These are phyloP conservation scores for Muraenolepis orangiensis DNA, from an alignment of 2,797 vertebrate species.

Conservation along the genomic window DNA sequence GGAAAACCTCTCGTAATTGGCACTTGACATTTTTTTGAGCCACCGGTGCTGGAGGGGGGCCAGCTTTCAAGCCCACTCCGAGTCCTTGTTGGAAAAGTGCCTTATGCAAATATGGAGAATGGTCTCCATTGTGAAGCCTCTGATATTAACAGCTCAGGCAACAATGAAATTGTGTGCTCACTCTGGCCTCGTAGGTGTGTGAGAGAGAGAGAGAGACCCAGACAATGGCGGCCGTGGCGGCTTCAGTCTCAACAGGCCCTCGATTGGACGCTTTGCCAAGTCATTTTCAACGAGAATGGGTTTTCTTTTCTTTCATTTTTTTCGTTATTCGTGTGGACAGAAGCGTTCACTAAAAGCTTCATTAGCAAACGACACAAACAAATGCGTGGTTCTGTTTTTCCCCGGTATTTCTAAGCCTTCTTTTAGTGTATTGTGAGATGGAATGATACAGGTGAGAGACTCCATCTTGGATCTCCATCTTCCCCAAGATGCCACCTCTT, in stretches of 20 bases:
- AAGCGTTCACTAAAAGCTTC: constrained; percentile 60
- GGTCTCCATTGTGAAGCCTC: constrained; percentile 73
- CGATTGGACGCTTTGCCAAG: constrained; percentile 65
- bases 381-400: constrained; percentile 50
- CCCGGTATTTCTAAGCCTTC: constrained; percentile 42
- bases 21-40: constrained; percentile 83
- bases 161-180: constrained; percentile 73
- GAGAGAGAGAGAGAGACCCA: constrained; percentile 63
- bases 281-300: constrained; percentile 62
- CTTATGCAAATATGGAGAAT: constrained; percentile 80
- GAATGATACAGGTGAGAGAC: constrained; percentile 43
- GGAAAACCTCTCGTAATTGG: constrained; percentile 82
- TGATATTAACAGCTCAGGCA: constrained; percentile 77
- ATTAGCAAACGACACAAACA: constrained; percentile 63
- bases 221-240: constrained; percentile 66
- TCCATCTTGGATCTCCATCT: constrained; percentile 45
- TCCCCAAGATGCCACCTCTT: constrained; percentile 48
- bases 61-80: constrained; percentile 76
- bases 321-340: no score
- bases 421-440: constrained; percentile 51
- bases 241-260: constrained; percentile 72
- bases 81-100: constrained; percentile 80
- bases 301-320: constrained; percentile 41
- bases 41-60: constrained; percentile 75
- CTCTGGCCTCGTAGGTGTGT: constrained; percentile 72